Conservation (phyloP, 2,888 invertebrate genomes). For the Agelastica alni region DNA sequence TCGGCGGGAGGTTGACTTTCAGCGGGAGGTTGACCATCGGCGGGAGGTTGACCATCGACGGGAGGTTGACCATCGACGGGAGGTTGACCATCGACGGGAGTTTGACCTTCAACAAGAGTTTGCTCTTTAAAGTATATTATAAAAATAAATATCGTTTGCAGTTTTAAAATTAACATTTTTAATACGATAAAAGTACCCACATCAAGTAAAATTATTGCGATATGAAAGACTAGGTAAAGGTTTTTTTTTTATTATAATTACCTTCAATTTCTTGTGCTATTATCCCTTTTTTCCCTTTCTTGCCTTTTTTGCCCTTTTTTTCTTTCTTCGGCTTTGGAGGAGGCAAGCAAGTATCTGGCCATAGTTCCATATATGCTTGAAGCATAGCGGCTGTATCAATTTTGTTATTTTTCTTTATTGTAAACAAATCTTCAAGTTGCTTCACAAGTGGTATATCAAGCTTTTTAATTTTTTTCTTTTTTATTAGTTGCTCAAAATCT, state of each 20-base stretch:
- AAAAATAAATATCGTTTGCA: too few relatives aligned
- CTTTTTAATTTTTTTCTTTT: constrained; percentile 50
- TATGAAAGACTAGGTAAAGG: too few relatives aligned
- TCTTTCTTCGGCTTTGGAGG: constrained; percentile 46
- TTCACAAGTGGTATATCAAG: constrained; percentile 49
- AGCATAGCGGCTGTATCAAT: constrained; percentile 53
- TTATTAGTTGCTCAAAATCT: constrained; percentile 47
- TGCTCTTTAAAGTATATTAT: too few relatives aligned
- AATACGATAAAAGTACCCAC: too few relatives aligned
- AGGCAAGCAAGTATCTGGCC: constrained; percentile 54
- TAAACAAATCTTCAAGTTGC: constrained; percentile 51
- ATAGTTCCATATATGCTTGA: constrained; percentile 53
- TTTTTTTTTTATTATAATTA: too few relatives aligned
- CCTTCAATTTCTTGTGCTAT: constrained; percentile 1
- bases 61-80: neutral
- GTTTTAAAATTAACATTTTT: too few relatives aligned
- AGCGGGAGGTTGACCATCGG: neutral
- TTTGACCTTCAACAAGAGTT: too few relatives aligned
- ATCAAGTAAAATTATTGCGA: too few relatives aligned
- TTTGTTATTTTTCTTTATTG: constrained; percentile 43
- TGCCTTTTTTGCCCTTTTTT: constrained; percentile 34
- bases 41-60: neutral
- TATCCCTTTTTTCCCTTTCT: constrained; percentile 27
- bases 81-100: too few relatives aligned
- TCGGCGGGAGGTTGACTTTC: constrained; percentile 20